phyloP scores from a whole-genome alignment of 1,140 invertebrate species.

The Euschistus heros region DNA sequence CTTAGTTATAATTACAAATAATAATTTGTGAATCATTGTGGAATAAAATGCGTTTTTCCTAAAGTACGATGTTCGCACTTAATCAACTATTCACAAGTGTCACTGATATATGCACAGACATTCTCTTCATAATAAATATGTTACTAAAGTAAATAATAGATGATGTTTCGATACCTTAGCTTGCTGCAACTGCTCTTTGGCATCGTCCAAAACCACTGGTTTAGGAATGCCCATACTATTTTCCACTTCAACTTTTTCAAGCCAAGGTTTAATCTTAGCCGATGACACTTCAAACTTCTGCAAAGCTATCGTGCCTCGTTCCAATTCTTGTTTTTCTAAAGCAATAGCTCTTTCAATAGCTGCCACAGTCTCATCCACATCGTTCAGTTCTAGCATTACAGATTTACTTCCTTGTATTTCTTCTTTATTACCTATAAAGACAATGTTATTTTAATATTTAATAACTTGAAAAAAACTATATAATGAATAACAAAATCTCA shows the following conservation, averaged over 20 bases:
- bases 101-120: too few relatives aligned
- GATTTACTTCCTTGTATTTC: neutral
- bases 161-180: conserved; percentile 27
- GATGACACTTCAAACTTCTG: conserved; percentile 69
- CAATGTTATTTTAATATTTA: too few relatives aligned
- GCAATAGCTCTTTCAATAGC: conserved; percentile 57
- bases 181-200: conserved; percentile 60
- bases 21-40: too few relatives aligned
- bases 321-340: conserved; percentile 51
- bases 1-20: too few relatives aligned
- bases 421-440: neutral
- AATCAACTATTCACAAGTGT: too few relatives aligned
- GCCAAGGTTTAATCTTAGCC: conserved; percentile 73
- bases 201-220: conserved; percentile 64
- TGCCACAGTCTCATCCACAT: conserved; percentile 38
- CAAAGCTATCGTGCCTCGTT: conserved; percentile 70
- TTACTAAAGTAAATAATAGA: neutral
- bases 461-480: too few relatives aligned
- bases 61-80: too few relatives aligned
- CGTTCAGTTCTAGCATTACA: neutral
- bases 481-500: too few relatives aligned
- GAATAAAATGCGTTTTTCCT: too few relatives aligned
- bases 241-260: conserved; percentile 73
- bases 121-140: too few relatives aligned
- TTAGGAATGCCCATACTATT: conserved; percentile 54